Evolutionary conservation across 2,113 vertebrate genomes (phyloP), one percentile per base, ranked within the genome.

Genomic region (Chaetops frenatus): DNA sequence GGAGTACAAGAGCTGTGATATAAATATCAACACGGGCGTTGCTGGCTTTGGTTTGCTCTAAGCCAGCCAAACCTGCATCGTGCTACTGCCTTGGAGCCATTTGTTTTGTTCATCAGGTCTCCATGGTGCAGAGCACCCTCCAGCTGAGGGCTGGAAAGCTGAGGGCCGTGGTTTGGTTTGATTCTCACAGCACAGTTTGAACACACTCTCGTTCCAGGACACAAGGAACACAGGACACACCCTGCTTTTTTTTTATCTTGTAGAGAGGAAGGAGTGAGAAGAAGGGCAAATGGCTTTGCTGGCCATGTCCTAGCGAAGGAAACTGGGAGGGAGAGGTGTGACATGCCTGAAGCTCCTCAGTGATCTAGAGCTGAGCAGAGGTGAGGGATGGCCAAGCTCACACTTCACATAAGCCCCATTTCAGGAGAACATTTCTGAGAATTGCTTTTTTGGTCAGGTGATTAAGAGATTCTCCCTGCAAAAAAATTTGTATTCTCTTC

Each of bases 31-130:
- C 66, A 88, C 10, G 18, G 84, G 50, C 35, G 7, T 72, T 91
- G 44, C 83, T 97, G 93, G 72, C 91, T 94, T 94, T 54, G 76
- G 8, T 94, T 88, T 91, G 56, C 69, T 65, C 44, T 12, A 72
- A 94, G 88, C 70, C 84, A 92, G 86, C 54, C 72, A 90, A 91
- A 74, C 31, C 81, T 86, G 47, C 54, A 17, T 62, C 16, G 42
- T 78, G 56, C 74, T 83, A 31, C 81, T 81, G 73, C 3, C 4
- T 20, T 64, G 80, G 45, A 66, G 57, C 54, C 21, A 6, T 72
- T 92, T 80, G 40, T 36, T 70, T 67, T 76, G 44, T 54, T 88
- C 66, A 6, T 38, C 40, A 12, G 45, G 27, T 54, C 51, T 56
- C 65, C 36, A 1, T 66, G 50, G 53, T 19, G 12, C 15, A 22